Conservation (phyloP, 1,140 invertebrate species). For the Mercenaria mercenaria region DNA sequence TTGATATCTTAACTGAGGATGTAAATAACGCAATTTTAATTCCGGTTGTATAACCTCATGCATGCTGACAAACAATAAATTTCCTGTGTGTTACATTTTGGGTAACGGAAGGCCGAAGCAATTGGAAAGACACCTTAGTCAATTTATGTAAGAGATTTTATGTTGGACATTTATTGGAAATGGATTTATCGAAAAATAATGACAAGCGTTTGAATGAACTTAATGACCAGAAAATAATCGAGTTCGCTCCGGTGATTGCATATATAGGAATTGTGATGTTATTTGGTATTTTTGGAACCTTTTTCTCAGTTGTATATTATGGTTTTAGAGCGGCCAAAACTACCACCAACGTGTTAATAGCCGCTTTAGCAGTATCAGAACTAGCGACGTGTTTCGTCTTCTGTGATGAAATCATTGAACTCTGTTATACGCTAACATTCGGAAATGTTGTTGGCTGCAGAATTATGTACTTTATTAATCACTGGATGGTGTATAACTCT, state of each 20-base stretch:
- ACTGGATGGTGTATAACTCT: neutral
- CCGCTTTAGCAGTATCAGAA: neutral
- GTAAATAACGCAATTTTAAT: no score
- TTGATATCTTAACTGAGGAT: no score
- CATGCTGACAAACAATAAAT: no score
- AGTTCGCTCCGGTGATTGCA: neutral
- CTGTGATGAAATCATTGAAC: constrained; percentile 1
- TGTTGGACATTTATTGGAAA: no score
- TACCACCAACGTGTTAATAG: neutral
- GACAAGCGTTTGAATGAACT: neutral
- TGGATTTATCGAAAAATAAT: neutral
- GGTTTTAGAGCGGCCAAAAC: neutral
- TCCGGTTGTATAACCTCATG: no score
- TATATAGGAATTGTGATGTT: neutral
- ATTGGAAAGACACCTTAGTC: no score
- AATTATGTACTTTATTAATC: constrained; percentile 5
- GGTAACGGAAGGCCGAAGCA: no score
- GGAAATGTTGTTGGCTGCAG: neutral
- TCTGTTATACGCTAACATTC: neutral
- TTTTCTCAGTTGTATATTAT: neutral
- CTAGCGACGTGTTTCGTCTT: neutral
- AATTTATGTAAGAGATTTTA: no score
- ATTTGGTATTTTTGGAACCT: neutral
- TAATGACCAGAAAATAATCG: neutral
- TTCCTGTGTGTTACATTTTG: no score